Conservation (phyloP, 2,888 invertebrate genomes). For the Mystacides longicornis region DNA sequence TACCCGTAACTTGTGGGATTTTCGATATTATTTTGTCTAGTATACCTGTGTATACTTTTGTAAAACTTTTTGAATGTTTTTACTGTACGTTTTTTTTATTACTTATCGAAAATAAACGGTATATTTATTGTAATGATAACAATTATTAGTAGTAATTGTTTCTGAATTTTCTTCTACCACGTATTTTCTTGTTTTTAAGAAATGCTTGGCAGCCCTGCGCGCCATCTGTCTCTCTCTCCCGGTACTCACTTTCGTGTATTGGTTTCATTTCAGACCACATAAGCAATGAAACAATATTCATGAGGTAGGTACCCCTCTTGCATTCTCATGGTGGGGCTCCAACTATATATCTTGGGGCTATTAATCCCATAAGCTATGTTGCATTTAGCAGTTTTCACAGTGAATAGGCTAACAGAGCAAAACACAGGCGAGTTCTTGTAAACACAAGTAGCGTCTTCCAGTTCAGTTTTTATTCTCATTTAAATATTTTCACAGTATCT, state of each 20-base stretch:
- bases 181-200: too few species aligned
- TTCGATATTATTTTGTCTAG: too few species aligned
- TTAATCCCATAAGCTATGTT: not conserved
- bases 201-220: too few species aligned
- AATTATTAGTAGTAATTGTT: too few species aligned
- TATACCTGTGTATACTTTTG: too few species aligned
- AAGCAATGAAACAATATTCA: too few species aligned
- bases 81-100: too few species aligned
- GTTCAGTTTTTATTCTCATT: not conserved
- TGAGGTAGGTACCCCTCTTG: not conserved
- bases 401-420: not conserved
- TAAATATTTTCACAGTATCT: not conserved
- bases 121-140: too few species aligned
- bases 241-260: not conserved
- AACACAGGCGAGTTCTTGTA: not conserved
- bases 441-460: not conserved
- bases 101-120: too few species aligned
- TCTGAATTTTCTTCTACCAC: too few species aligned
- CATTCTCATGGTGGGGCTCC: not conserved
- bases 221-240: not conserved
- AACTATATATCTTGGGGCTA: conserved; percentile 1
- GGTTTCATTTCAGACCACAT: not conserved
- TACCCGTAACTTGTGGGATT: too few species aligned
- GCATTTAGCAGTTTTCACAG: not conserved
- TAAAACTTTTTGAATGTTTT: too few species aligned